These are phyloP conservation scores for Bolinopsis microptera DNA, from an alignment of 37 sponge, comb jelly and placozoan genomes.

Conservation along the genomic window DNA sequence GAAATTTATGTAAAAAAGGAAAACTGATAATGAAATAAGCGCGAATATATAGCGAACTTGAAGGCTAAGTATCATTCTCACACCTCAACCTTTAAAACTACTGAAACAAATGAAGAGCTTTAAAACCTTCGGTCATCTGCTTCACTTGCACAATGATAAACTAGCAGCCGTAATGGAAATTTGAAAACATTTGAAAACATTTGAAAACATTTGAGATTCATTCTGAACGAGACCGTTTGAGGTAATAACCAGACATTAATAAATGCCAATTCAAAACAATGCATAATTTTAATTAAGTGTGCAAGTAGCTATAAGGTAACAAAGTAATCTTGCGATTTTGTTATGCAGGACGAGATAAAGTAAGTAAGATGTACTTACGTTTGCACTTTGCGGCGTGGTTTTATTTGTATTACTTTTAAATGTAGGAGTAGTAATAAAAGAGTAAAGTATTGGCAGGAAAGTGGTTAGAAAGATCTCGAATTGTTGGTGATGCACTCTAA, in stretches of 20 bases:
- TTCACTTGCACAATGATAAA: too few species aligned
- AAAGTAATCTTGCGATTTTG: background rate
- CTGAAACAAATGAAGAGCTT: background rate
- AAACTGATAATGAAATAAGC: too few species aligned
- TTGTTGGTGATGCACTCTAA: too few species aligned
- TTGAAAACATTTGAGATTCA: background rate
- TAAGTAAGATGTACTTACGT: background rate
- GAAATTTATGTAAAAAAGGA: too few species aligned
- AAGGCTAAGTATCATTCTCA: too few species aligned
- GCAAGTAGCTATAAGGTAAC: background rate
- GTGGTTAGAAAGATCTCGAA: too few species aligned
- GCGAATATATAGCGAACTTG: too few species aligned
- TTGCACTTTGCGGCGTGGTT: background rate
- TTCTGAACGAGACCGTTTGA: too few species aligned
- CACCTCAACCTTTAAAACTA: too few species aligned
- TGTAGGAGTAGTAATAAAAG: too few species aligned
- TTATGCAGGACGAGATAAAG: background rate
- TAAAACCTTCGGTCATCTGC: too few species aligned
- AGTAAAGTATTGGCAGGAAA: too few species aligned
- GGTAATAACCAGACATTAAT: background rate
- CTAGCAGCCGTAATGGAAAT: background rate
- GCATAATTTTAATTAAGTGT: background rate
- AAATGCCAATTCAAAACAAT: background rate
- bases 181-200: background rate
- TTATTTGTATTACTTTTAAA: background rate